Evolutionary conservation across 2,888 invertebrate species (phyloP).

Genomic region (Brachyptera risi): DNA sequence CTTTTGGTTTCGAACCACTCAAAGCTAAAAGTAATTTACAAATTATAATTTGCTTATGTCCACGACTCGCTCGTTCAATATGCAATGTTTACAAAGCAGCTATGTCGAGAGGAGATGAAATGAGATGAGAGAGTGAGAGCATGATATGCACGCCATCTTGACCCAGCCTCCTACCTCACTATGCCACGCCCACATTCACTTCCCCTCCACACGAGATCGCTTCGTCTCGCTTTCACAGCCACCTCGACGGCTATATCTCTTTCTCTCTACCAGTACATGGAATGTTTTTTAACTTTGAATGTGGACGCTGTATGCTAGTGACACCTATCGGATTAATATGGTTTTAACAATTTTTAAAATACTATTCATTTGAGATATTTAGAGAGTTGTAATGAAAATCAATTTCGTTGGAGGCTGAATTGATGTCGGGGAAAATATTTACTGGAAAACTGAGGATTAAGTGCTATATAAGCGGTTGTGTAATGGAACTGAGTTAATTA

Average conservation of each 20-base stretch:
- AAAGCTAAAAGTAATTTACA: neutral
- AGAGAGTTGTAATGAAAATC: too few relatives aligned
- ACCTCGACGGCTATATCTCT: neutral
- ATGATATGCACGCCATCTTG: conserved; percentile 32
- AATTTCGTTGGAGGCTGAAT: too few relatives aligned
- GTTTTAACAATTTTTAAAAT: neutral
- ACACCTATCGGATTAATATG: conserved; percentile 23
- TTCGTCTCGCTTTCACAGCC: conserved; percentile 9
- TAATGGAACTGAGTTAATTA: too few relatives aligned
- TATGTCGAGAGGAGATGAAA: neutral
- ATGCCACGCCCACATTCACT: conserved; percentile 24
- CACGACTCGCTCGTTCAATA: neutral
- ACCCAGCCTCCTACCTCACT: conserved; percentile 16
- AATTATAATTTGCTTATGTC: conserved; percentile 13
- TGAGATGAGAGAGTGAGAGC: too few relatives aligned
- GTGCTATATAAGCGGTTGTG: too few relatives aligned
- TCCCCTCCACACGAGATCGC: conserved; percentile 7
- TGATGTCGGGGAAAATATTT: too few relatives aligned
- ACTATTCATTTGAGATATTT: neutral
- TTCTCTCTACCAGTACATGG: neutral
- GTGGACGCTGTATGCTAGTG: conserved; percentile 17
- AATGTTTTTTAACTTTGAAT: neutral
- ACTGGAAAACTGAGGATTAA: too few relatives aligned
- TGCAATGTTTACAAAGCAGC: conserved; percentile 9
- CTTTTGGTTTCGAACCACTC: neutral